Conservation (phyloP, 1,140 invertebrate species). For the Sitophilus oryzae region DNA sequence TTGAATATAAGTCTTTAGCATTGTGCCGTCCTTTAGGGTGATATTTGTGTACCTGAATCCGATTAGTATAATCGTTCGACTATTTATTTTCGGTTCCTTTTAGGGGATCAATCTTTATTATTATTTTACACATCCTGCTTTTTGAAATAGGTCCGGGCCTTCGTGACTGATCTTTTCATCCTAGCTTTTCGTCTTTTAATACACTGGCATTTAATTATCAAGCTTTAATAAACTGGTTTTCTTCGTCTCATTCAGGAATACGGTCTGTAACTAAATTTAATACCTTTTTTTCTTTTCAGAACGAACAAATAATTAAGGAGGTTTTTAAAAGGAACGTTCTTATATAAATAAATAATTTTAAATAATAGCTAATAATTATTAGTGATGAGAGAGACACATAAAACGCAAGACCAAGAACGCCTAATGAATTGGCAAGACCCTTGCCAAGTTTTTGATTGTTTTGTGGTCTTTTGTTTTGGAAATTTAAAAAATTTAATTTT, state of each 20-base stretch:
- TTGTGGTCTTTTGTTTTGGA: too few species aligned
- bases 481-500: too few species aligned
- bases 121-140: constrained; percentile 31
- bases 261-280: constrained; percentile 4
- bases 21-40: constrained; percentile 31
- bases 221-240: constrained; percentile 16
- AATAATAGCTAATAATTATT: too few species aligned
- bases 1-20: constrained; percentile 38
- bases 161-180: constrained; percentile 9
- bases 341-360: too few species aligned
- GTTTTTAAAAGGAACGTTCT: too few species aligned
- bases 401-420: too few species aligned
- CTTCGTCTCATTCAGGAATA: background rate
- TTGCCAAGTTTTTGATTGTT: too few species aligned
- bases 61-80: constrained; percentile 35
- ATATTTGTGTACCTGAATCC: constrained; percentile 36
- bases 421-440: too few species aligned
- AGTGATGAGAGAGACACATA: too few species aligned
- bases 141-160: constrained; percentile 11
- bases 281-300: too few species aligned
- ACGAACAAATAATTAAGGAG: too few species aligned
- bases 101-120: constrained; percentile 31
- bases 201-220: constrained; percentile 16
- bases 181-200: constrained; percentile 21
- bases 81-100: constrained; percentile 31